Conservation (phyloP, 1,140 invertebrate species). For the Agrilus planipennis region DNA sequence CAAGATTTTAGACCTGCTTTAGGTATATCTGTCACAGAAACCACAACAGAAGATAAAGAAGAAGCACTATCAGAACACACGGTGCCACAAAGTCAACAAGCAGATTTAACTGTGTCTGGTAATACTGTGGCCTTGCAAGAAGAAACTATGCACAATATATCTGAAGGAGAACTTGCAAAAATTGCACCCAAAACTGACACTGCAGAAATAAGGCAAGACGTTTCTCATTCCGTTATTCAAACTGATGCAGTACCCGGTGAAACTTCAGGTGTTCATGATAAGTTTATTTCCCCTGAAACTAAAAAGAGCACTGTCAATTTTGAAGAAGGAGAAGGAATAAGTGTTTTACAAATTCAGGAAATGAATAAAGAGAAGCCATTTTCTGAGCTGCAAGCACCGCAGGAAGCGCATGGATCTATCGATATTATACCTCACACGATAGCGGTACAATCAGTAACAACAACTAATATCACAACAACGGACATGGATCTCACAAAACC, state of each 20-base stretch:
- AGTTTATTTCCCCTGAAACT: constrained; percentile 35
- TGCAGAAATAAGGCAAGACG: constrained; percentile 29
- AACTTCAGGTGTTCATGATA: constrained; percentile 37
- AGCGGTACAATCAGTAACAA: constrained; percentile 40
- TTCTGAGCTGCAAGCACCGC: constrained; percentile 27
- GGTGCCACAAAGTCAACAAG: constrained; percentile 27
- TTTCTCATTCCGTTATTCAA: constrained; percentile 30
- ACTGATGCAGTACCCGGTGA: constrained; percentile 37
- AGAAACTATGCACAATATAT: constrained; percentile 24
- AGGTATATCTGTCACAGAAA: constrained; percentile 37
- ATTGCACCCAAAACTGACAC: constrained; percentile 24
- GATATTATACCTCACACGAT: constrained; percentile 39
- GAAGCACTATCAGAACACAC: constrained; percentile 15
- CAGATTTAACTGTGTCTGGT: constrained; percentile 30
- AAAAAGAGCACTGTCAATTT: constrained; percentile 37
- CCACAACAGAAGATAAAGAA: constrained; percentile 31
- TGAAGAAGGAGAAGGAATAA: constrained; percentile 37
- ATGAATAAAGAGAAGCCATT: constrained; percentile 41
- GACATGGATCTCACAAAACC: constrained; percentile 18
- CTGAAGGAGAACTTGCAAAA: constrained; percentile 22
- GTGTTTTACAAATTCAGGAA: constrained; percentile 35
- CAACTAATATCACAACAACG: constrained; percentile 20
- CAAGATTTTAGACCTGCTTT: constrained; percentile 35
- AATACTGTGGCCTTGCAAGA: constrained; percentile 31
- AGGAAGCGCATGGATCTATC: constrained; percentile 34